Evolutionary conservation across 2,888 invertebrate species (phyloP).

Genomic region (Apodemia mormo): DNA sequence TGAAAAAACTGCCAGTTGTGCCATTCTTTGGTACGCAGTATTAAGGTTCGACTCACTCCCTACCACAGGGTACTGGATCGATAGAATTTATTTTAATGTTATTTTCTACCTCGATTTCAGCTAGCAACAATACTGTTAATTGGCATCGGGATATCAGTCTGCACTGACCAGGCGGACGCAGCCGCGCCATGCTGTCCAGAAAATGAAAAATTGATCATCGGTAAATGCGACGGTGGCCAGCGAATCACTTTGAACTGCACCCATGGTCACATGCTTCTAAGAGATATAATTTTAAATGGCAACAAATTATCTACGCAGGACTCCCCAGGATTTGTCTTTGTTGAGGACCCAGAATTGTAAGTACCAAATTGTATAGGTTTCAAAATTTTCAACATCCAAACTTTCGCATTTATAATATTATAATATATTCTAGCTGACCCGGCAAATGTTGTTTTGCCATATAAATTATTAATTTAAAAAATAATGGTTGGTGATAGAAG

Average conservation of each 20-base stretch:
- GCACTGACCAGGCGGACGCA: slow-evolving; percentile 20
- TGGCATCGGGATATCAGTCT: slow-evolving; percentile 43
- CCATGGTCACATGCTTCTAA: slow-evolving; percentile 58
- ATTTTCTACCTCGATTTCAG: slow-evolving; percentile 47
- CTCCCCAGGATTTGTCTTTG: slow-evolving; percentile 57
- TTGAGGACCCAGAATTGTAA: slow-evolving; percentile 61
- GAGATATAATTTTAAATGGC: slow-evolving; percentile 56
- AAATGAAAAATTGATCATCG: slow-evolving; percentile 47
- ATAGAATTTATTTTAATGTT: too few species aligned
- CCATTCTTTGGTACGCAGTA: too few species aligned
- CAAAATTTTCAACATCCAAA: too few species aligned
- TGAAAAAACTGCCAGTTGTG: too few species aligned
- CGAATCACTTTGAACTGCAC: slow-evolving; percentile 53
- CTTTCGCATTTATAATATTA: too few species aligned
- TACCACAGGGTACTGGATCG: too few species aligned
- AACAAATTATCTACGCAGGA: slow-evolving; percentile 63
- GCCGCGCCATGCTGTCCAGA: slow-evolving; percentile 58
- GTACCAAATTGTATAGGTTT: slow-evolving; percentile 29
- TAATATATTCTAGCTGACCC: too few species aligned
- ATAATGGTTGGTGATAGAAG: too few species aligned
- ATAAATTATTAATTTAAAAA: too few species aligned
- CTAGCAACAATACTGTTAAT: slow-evolving; percentile 49
- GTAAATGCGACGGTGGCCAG: slow-evolving; percentile 47
- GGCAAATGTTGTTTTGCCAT: too few species aligned
- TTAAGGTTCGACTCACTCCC: too few species aligned